phyloP scores from a whole-genome alignment of 2,113 vertebrate species.

The Hoplias malabaricus region DNA sequence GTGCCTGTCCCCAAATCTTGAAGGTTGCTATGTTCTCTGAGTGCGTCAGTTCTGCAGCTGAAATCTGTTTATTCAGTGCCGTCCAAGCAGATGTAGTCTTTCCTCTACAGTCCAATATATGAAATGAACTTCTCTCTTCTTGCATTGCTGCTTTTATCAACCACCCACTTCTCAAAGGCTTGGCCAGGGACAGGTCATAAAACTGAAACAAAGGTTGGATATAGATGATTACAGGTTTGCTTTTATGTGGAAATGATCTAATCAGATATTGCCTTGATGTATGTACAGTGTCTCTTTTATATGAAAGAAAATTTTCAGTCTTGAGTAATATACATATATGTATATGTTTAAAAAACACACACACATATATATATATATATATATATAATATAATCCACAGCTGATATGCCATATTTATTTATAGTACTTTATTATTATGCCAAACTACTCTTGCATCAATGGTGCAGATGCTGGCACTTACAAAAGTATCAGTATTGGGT shows the following conservation, averaged over 20 bases:
- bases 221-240: conserved; percentile 37
- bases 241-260: background rate
- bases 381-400: too few relatives aligned
- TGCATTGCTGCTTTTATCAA: conserved; percentile 52
- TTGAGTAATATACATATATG: too few relatives aligned
- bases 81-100: background rate
- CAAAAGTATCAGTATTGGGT: too few relatives aligned
- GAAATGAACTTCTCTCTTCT: conserved; percentile 19
- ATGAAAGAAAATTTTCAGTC: too few relatives aligned
- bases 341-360: too few relatives aligned
- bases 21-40: background rate
- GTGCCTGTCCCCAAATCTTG: conserved; percentile 18
- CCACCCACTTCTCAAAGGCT: conserved; percentile 50
- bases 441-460: too few relatives aligned
- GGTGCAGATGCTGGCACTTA: too few relatives aligned
- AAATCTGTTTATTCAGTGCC: conserved; percentile 26
- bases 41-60: background rate
- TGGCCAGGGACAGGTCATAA: conserved; percentile 61
- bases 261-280: background rate
- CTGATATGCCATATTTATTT: too few relatives aligned
- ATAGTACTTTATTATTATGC: too few relatives aligned
- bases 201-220: conserved; percentile 49
- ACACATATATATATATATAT: too few relatives aligned
- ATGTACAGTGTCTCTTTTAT: background rate
- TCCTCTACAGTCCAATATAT: conserved; percentile 24